Percentiles rank a stretch among this genome's conserved stretches.
Evolutionary conservation across 2,888 invertebrate genomes (phyloP).

Genomic region (Melanophora roralis): DNA sequence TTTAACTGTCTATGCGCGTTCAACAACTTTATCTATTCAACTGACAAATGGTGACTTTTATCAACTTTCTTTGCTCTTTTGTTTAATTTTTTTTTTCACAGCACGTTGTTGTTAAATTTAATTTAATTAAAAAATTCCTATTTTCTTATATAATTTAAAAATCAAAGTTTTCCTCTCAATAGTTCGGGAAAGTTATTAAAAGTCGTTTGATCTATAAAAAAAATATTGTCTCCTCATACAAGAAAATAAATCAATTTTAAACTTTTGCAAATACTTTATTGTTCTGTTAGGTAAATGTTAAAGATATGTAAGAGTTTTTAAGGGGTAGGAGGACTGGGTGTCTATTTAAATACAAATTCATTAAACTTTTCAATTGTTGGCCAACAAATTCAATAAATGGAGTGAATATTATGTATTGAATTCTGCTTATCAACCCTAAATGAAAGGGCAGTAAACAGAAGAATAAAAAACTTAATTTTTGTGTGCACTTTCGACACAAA

Average conservation of each 20-base stretch:
- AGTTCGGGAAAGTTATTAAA: conserved; percentile 38
- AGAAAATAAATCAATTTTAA: conserved; percentile 24
- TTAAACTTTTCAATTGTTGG: conserved; percentile 58
- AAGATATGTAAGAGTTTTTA: neutral
- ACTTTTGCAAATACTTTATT: conserved; percentile 20
- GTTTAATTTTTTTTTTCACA: neutral
- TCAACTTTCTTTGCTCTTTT: conserved; percentile 16
- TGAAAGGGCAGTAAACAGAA: neutral
- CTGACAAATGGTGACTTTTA: conserved; percentile 52
- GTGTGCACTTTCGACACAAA: conserved; percentile 35
- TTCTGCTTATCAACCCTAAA: conserved; percentile 23
- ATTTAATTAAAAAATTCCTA: conserved; percentile 50
- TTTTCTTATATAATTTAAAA: conserved; percentile 47
- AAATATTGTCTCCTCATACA: conserved; percentile 27
- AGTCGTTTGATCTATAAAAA: conserved; percentile 8
- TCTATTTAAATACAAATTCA: conserved; percentile 17
- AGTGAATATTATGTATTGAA: conserved; percentile 34
- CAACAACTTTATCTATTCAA: neutral
- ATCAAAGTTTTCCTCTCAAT: conserved; percentile 53
- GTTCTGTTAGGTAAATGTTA: conserved; percentile 28
- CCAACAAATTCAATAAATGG: conserved; percentile 4
- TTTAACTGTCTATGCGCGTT: neutral
- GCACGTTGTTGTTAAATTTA: conserved; percentile 44
- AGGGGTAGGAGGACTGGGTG: too few relatives aligned
- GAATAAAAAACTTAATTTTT: conserved; percentile 28